Evolutionary conservation across 2,888 invertebrate genomes (phyloP).

Genomic region (Tetanocera ferruginea): DNA sequence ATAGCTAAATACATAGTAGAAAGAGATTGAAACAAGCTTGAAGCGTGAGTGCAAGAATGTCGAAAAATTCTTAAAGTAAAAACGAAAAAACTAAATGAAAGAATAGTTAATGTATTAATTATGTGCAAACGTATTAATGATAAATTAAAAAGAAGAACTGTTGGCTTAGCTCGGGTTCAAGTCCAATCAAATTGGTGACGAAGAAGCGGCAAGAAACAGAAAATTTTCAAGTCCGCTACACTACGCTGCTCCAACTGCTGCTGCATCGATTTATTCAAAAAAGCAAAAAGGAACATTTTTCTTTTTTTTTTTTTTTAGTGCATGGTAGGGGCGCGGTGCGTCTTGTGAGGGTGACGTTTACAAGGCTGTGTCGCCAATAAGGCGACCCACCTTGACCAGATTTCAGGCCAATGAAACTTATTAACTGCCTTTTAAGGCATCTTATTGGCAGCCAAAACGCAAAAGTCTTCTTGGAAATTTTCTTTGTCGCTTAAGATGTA

Average conservation of each 20-base stretch:
- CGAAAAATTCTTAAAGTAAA: not conserved
- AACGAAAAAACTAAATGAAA: not conserved
- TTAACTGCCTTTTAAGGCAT: too few relatives aligned
- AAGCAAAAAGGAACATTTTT: not conserved
- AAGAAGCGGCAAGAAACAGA: not conserved
- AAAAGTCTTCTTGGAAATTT: too few relatives aligned
- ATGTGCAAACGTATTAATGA: not conserved
- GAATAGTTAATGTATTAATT: not conserved
- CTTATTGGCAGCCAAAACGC: too few relatives aligned
- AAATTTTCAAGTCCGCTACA: not conserved
- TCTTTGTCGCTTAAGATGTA: too few relatives aligned
- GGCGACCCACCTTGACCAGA: not conserved
- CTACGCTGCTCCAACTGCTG: not conserved
- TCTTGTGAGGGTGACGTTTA: not conserved
- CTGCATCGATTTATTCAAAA: constrained; percentile 30
- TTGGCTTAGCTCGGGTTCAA: too few relatives aligned
- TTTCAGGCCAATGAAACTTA: not conserved
- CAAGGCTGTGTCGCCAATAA: not conserved
- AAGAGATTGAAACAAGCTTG: not conserved
- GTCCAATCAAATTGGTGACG: too few relatives aligned
- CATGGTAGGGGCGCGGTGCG: not conserved
- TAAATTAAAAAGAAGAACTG: not conserved
- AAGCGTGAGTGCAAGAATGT: not conserved
- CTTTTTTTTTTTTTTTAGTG: not conserved
- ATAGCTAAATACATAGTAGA: not conserved